Percentiles rank a stretch among this genome's conserved stretches.
Conservation (phyloP, 2,888 invertebrate genomes). For the Drosophila mulleri region DNA sequence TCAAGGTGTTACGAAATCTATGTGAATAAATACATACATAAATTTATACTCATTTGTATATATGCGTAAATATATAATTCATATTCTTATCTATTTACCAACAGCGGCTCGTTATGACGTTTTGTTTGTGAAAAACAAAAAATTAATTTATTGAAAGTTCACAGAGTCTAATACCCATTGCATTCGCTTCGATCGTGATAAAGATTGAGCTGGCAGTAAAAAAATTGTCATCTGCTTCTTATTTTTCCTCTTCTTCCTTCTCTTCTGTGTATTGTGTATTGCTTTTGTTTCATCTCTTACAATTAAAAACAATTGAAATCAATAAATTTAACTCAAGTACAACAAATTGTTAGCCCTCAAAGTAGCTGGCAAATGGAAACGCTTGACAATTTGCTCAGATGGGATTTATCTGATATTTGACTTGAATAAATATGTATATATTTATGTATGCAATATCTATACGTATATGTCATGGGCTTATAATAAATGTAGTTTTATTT, state of each 20-base stretch:
- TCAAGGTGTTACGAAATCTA: conserved; percentile 60
- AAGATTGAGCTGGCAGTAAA: conserved; percentile 21
- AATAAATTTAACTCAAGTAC: conserved; percentile 55
- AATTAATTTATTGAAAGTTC: conserved; percentile 32
- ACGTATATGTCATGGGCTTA: conserved; percentile 50
- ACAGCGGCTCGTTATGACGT: conserved; percentile 34
- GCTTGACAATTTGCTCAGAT: conserved; percentile 17
- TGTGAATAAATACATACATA: not conserved
- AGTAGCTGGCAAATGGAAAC: conserved; percentile 13
- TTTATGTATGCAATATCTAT: not conserved
- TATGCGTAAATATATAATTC: not conserved
- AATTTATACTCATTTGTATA: not conserved
- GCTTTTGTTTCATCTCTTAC: conserved; percentile 1
- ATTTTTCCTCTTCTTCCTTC: not conserved
- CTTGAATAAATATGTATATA: not conserved
- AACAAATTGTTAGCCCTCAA: conserved; percentile 52
- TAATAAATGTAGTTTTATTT: conserved; percentile 57
- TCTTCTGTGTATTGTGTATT: not conserved
- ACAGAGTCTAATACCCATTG: conserved; percentile 9
- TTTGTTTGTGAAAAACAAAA: conserved; percentile 25
- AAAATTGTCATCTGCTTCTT: not conserved
- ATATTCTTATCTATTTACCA: conserved; percentile 35
- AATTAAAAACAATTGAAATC: conserved; percentile 74
- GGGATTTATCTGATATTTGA: conserved; percentile 10
- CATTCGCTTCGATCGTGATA: conserved; percentile 48